Evolutionary conservation across 1,140 invertebrate species (phyloP), one percentile per base, ranked within the genome.

Genomic region (Mylabris phalerata): DNA sequence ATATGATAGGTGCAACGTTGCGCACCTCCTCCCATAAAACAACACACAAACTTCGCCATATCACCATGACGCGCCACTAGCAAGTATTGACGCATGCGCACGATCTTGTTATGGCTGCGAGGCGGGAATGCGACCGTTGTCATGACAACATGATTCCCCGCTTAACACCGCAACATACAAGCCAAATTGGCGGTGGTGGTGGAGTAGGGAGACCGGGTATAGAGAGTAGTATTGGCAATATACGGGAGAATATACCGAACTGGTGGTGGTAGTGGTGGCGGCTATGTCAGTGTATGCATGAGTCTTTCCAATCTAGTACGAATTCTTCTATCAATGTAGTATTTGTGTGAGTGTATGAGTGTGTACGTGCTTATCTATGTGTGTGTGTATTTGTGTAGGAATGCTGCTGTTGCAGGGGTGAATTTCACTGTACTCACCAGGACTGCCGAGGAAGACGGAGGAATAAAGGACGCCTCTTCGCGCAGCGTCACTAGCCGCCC

Each of bases 361-460:
- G n/a, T 24, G 19, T 19, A 19, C 32, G 32, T 32, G 32, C 7
- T 5, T 32, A 32, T 32, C 4, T 32, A 26, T 11, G 50, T 19
- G 25, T 19, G 25, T 50, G 7, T 26, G 50, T 24, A 44, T 11
- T 5, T 24, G 43, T 13, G n/a, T 24, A 44, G 41, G 41, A 42
- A 42, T 42, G 50, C 59, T 42, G 48, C 62, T 58, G 19, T 62
- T 63, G 64, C 63, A 66, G 63, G 32, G 32, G 32, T 32, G 32
- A 32, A 32, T 5, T 42, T 42, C 41, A 42, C 41, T 42, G 4
- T 32, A 87, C 80, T 91, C 82, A 82, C 89, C 89, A 71, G 89
- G 89, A 82, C 88, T 91, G 75, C 88, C 89, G 75, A 91, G 85
- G 82, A 92, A 91, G 76, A 92, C 89, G 73, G 88, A 90, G 74